Base-by-base conservation (phyloP, 2,888 invertebrate species). In the Pocota personata region DNA sequence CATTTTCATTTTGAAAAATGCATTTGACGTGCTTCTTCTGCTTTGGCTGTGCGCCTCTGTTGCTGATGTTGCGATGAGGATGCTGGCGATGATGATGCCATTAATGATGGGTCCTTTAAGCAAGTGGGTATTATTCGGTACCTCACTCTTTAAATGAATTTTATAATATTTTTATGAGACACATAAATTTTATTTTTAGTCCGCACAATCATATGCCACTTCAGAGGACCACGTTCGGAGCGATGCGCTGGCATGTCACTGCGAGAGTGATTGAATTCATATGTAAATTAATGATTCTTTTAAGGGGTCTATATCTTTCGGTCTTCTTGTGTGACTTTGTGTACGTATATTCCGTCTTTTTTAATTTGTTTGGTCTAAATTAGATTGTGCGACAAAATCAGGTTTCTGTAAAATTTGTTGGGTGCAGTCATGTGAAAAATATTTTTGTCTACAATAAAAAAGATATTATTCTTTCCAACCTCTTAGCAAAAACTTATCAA, bases 41-140 rank as follows among this genome's bases (percentile, higher is more conserved):
- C 73, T 79, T 79, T 43, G 55, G 32, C 40, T 76, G 43, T 16
- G 37, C 57, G 37, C 50, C 27, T 69, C 27, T 19, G 48, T 19
- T 55, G 24, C 46, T 58, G 66, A 64, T 50, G 48, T 32, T 24
- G 27, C 40, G 79, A n/a, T 27, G 32, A 84, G 57, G 82, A 82
- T 64, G 72, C 75, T 88, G 87, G 82, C 88, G 87, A 86, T 88
- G 89, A 88, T 88, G 88, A 88, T 88, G 88, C 88, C 87, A 87
- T 89, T 89, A 89, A 87, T 88, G 88, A 87, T 89, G 82, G n/a
- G 87, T 88, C 84, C 87, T 75, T 80, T 87, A 62, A 73, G 75
- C 69, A 58, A 66, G 43, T 64, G 72, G 71, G 58, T 71, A 76
- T 82, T 64, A 48, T 71, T 50, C 43, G 12, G 64, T 60, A 79